A percentile compares a stretch with the other conserved stretches of the same genome.
Evolutionary conservation across 1,140 invertebrate genomes (phyloP).

Genomic region (Parapsyche elsis): DNA sequence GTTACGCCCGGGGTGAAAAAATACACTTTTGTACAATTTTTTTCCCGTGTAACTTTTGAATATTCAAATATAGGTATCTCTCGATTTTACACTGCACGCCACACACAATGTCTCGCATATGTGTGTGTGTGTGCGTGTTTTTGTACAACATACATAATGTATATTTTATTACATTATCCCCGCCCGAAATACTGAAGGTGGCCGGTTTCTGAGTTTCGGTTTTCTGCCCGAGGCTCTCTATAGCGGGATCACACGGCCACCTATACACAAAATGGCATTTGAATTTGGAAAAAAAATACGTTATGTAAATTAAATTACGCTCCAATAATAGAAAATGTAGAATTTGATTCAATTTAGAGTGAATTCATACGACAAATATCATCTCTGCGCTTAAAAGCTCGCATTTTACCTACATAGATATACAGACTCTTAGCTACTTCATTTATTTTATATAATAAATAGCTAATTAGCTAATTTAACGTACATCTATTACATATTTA

Average conservation of each 20-base stretch:
- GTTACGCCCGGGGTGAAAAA: slow-evolving; percentile 28
- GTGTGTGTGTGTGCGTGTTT: neutral
- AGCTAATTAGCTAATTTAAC: no score
- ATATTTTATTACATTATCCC: slow-evolving; percentile 47
- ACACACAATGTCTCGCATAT: slow-evolving; percentile 15
- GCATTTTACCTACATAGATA: no score
- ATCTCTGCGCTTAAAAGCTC: no score
- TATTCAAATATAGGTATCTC: slow-evolving; percentile 35
- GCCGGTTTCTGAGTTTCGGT: slow-evolving; percentile 24
- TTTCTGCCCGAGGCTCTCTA: slow-evolving; percentile 21
- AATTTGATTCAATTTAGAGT: neutral
- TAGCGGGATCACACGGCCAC: slow-evolving; percentile 39
- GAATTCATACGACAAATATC: neutral
- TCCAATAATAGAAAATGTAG: neutral
- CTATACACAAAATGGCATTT: slow-evolving; percentile 34
- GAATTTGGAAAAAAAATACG: neutral
- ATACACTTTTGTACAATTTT: slow-evolving; percentile 13
- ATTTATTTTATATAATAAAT: no score
- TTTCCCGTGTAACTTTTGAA: slow-evolving; percentile 30
- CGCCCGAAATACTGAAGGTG: slow-evolving; percentile 44
- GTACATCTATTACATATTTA: no score
- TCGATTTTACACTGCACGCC: slow-evolving; percentile 3
- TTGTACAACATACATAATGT: slow-evolving; percentile 17
- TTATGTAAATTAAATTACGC: slow-evolving; percentile 7
- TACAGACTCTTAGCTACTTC: no score